Base-by-base conservation (phyloP, 2,888 invertebrate genomes). In the Tetrapedia diversipes region DNA sequence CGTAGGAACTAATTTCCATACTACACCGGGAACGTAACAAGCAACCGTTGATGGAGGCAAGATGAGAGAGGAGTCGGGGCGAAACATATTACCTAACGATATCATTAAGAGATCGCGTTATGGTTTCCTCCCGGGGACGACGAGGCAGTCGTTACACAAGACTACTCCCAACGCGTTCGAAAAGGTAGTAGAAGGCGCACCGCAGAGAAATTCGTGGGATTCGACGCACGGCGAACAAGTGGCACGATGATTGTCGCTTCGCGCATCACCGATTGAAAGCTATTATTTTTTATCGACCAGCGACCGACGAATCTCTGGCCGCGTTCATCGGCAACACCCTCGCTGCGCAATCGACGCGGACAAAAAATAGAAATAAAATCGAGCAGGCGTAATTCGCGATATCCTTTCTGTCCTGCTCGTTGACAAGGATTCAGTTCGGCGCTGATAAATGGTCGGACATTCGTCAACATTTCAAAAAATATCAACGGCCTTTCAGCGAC, bases 271-370 rank as follows among this genome's bases (percentile, higher is more conserved):
- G 49, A 43, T 53, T 32, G 43, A 63, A 64, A 64, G 11, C 32
- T 71, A 59, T 54, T 47, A 68, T 72, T 69, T 71, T 60, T 64
- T 59, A 59, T 74, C 53, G 59, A 74, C n/a, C 53, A 14, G 22
- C 37, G 16, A 11, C 14, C 47, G 16, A 32, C 47, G 49, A 54
- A 47, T 54, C 54, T 43, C 19, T n/a, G 14, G 10, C 37, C 54
- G n/a, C 22, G 29, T 51, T 43, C 24, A 22, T 60, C n/a, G 43
- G 22, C 39, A 29, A 65, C 34, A 32, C 32, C 45, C 8, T 45
- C 43, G 39, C 32, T 19, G 47, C 8, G 63, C 53, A 59, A 61
- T 45, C 24, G 32, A 34, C 32, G 19, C 47, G 34, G 27, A 22
- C 34, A 43, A 64, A 75, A 39, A 59, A 59, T 54, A 54, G 60